Percentiles rank a stretch among this genome's conserved stretches.
phyloP scores from a whole-genome alignment of 2,888 invertebrate genomes.

The Nomada flava region DNA sequence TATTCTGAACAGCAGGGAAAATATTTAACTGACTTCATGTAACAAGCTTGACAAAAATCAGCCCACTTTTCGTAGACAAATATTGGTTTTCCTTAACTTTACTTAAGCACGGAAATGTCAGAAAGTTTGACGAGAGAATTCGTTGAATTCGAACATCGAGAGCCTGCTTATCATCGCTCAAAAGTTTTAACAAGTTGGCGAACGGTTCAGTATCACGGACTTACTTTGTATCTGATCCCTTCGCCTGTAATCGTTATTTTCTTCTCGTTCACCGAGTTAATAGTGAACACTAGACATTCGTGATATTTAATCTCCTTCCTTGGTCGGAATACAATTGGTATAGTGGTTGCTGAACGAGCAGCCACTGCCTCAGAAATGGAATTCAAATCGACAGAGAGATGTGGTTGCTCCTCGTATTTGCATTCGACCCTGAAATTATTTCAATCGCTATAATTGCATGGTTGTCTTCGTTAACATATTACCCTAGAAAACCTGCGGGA shows the following conservation, averaged over 20 bases:
- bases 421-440: constrained; percentile 82
- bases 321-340: constrained; percentile 87
- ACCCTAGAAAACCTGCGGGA: not conserved
- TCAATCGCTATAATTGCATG: not conserved
- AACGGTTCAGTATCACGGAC: not conserved
- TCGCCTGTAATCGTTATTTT: constrained; percentile 86
- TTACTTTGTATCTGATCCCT: constrained; percentile 83
- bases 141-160: not conserved
- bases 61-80: not conserved
- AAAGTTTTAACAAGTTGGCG: constrained; percentile 33
- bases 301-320: constrained; percentile 85
- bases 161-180: not conserved
- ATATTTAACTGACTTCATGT: not conserved
- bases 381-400: constrained; percentile 85
- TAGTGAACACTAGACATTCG: constrained; percentile 85
- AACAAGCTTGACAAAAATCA: not conserved
- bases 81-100: not conserved
- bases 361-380: constrained; percentile 81
- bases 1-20: no score
- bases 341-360: constrained; percentile 83
- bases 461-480: not conserved
- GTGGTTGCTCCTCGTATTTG: constrained; percentile 84
- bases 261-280: constrained; percentile 85
- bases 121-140: not conserved
- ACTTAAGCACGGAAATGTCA: not conserved